These are phyloP conservation scores for Heliconius ismenius DNA, from an alignment of 2,888 invertebrate species.

Conservation along the genomic window DNA sequence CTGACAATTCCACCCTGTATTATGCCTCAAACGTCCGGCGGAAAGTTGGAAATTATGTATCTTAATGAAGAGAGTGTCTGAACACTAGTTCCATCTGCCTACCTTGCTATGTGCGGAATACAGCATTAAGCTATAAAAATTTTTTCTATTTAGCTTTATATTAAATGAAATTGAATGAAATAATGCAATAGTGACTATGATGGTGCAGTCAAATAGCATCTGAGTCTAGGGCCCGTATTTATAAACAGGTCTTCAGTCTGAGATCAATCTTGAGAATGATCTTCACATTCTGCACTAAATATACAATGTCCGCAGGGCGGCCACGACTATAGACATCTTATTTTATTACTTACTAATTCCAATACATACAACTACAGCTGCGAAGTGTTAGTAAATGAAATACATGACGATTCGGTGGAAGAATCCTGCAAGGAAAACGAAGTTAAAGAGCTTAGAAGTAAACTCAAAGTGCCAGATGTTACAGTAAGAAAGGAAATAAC, in stretches of 20 bases:
- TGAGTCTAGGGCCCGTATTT: not conserved
- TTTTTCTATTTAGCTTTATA: not conserved
- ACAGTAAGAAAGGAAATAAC: conserved; percentile 5
- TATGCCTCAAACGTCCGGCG: too few species aligned
- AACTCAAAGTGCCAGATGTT: conserved; percentile 1
- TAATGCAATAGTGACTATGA: not conserved
- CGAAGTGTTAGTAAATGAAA: conserved; percentile 16
- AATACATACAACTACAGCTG: not conserved
- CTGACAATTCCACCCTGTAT: too few species aligned
- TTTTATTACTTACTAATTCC: not conserved
- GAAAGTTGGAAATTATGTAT: too few species aligned
- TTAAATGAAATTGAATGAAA: not conserved
- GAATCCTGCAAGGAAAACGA: conserved; percentile 20
- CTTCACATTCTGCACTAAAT: too few species aligned
- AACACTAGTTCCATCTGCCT: not conserved
- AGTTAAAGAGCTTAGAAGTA: not conserved
- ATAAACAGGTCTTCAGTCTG: too few species aligned
- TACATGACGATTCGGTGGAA: conserved; percentile 19
- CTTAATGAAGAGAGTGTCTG: too few species aligned
- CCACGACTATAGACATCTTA: not conserved
- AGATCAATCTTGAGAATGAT: too few species aligned
- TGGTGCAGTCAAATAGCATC: not conserved
- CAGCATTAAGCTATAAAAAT: not conserved
- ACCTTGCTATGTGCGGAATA: not conserved
- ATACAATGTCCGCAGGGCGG: too few species aligned